Percentiles rank a stretch among this genome's conserved stretches.
phyloP scores from a whole-genome alignment of 2,113 vertebrate species.

The Buteo buteo region DNA sequence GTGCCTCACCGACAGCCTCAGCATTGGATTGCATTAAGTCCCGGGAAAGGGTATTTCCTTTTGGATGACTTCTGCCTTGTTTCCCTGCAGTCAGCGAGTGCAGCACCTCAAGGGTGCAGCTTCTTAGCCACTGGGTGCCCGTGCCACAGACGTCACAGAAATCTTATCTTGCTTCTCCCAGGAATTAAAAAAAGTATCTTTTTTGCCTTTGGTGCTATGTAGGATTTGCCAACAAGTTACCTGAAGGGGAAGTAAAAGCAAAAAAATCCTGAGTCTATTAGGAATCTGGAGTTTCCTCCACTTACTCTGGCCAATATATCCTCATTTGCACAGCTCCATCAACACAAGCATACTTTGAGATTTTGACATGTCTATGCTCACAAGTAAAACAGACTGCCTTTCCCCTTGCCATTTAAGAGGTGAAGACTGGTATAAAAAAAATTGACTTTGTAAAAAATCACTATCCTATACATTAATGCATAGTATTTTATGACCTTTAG shows the following conservation, averaged over 20 bases:
- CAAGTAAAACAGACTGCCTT: neutral
- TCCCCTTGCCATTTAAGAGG: neutral
- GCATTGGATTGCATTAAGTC: neutral
- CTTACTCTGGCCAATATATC: neutral
- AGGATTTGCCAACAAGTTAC: neutral
- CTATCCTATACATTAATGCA: neutral
- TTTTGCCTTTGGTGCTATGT: neutral
- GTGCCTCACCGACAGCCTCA: neutral
- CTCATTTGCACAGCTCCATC: neutral
- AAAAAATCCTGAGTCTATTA: neutral
- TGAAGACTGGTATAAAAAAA: neutral
- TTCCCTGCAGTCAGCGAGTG: neutral
- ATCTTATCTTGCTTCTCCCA: neutral
- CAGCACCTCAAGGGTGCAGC: neutral
- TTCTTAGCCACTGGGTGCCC: neutral
- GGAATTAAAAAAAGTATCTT: neutral
- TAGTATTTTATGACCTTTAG: neutral
- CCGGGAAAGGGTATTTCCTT: neutral
- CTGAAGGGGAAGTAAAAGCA: neutral
- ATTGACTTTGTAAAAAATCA: neutral
- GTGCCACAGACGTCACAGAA: neutral
- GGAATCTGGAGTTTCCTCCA: neutral
- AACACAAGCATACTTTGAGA: neutral
- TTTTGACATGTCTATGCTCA: neutral
- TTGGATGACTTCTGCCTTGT: fast-evolving